Evolutionary conservation across 37 sponge, comb jelly and placozoan genomes (phyloP), one percentile per base, ranked within the genome.

Genomic region (Haliclona indistincta): DNA sequence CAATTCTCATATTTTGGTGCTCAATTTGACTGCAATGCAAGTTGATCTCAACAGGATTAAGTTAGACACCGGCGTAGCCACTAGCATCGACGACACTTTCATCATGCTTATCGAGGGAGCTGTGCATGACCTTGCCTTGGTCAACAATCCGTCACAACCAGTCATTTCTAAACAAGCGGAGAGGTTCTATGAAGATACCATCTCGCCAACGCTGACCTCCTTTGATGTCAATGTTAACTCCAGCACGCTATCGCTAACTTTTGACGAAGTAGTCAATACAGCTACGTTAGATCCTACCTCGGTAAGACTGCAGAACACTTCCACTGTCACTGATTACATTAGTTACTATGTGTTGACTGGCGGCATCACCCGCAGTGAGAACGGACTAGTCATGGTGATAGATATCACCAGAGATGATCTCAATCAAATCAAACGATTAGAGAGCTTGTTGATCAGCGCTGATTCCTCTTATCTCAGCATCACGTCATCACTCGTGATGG

Each of bases 21-120:
- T 93, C 28, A 84, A 93, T 60, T 73, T 93, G 43, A 85, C 89
- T 17, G 89, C 85, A 33, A 78, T 79, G 30, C 86, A 74, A 38
- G 51, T n/a, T 5, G 94, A 93, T 49, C 56, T 95, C 28, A 87
- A 91, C 66, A 62, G 26, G 3, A 70, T 95, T n/a, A 90, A 95
- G 51, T 70, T 89, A 0, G 49, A 64, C 56, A 71, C 81, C 6
- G 66, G 80, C 45, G 76, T 90, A 38, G 92, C 86, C 20, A 88
- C 88, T 17, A 30, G 73, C 22, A 19, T 60, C 40, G 65, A 81
- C 51, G 71, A 84, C 65, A 88, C 92, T 0, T 91, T 49, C 43
- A 55, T 95, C 23, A 22, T 56, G 6, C 56, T 95, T 0, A 29
- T 17, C 0, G n/a, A 33, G 25, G 89, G 84, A 23, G 77, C 96